Evolutionary conservation across 1,140 invertebrate genomes (phyloP).

Genomic region (Vanessa tameamea): DNA sequence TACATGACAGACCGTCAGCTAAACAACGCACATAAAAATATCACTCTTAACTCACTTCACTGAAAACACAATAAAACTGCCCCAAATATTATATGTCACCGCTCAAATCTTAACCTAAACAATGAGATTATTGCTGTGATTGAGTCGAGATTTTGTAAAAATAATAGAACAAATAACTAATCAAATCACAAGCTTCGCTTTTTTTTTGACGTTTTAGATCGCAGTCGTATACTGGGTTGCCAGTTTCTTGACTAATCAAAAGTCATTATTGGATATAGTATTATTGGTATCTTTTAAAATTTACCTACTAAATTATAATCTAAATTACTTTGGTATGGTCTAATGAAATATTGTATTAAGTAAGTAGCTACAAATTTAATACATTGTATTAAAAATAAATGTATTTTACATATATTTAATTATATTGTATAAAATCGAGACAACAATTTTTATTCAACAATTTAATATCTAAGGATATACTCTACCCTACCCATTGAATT

Average conservation of each 20-base stretch:
- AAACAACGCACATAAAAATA: conserved; percentile 65
- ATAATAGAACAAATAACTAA: conserved; percentile 43
- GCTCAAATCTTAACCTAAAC: conserved; percentile 36
- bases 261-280: background rate
- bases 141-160: conserved; percentile 59
- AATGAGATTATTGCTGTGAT: conserved; percentile 56
- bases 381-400: too few relatives aligned
- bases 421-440: too few relatives aligned
- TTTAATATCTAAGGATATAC: too few relatives aligned
- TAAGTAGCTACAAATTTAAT: too few relatives aligned
- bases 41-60: conserved; percentile 15
- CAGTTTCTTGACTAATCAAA: background rate
- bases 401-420: too few relatives aligned
- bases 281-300: background rate
- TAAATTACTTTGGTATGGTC: too few relatives aligned
- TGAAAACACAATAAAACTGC: conserved; percentile 21
- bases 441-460: too few relatives aligned
- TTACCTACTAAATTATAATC: background rate
- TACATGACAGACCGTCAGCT: conserved; percentile 60
- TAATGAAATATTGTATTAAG: too few relatives aligned
- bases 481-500: too few relatives aligned
- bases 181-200: conserved; percentile 32
- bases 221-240: background rate
- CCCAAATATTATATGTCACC: background rate
- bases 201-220: conserved; percentile 22